phyloP scores from a whole-genome alignment of 2,113 vertebrate genomes.

The Leptocoma aspasia region DNA sequence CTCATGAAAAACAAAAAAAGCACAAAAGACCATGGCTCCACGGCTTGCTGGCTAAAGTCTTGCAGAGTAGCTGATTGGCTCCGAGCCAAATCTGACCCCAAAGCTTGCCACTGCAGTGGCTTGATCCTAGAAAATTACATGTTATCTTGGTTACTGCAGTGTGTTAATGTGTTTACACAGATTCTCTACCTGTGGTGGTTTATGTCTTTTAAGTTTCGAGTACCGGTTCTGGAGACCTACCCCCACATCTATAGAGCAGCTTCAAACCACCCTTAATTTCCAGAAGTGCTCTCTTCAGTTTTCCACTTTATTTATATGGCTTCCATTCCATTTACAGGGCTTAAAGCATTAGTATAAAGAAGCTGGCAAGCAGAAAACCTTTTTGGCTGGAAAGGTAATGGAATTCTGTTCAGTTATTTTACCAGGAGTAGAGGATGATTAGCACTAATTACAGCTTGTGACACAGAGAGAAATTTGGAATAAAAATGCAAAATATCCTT shows the following conservation, averaged over 20 bases:
- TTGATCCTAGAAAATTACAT: neutral
- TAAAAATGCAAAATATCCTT: neutral
- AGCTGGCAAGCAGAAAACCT: neutral
- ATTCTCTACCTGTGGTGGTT: neutral
- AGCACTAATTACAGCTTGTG: neutral
- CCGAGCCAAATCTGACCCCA: neutral
- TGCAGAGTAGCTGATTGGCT: neutral
- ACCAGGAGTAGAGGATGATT: neutral
- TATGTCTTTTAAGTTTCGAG: neutral
- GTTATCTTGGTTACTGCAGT: neutral
- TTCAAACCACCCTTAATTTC: neutral
- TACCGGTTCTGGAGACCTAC: neutral
- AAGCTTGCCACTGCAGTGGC: neutral
- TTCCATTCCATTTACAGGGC: neutral
- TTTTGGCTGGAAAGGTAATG: neutral
- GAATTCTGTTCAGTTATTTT: slow-evolving; percentile 17
- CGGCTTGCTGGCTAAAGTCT: neutral
- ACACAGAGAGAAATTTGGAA: neutral
- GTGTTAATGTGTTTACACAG: neutral
- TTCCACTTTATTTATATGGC: neutral
- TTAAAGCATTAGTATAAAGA: neutral
- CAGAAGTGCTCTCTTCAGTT: neutral
- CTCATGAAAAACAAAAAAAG: neutral
- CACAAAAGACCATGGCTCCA: neutral
- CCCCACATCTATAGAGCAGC: neutral